Evolutionary conservation across 2,888 invertebrate species (phyloP).

Genomic region (Automeris io): DNA sequence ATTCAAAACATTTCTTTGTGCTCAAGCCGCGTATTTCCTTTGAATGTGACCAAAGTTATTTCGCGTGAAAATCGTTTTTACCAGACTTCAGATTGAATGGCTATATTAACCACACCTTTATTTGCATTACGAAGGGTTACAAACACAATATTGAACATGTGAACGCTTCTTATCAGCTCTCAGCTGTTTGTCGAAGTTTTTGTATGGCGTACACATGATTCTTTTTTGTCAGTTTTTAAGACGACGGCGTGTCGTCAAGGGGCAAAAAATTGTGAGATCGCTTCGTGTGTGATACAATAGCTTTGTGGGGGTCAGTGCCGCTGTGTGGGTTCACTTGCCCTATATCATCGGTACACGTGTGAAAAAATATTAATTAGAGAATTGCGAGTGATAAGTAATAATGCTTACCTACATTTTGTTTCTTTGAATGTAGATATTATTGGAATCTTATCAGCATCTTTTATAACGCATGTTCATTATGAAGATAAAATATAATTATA

Average conservation of each 20-base stretch:
- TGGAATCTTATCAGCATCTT: not conserved
- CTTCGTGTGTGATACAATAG: conserved; percentile 51
- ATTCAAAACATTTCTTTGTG: conserved; percentile 9
- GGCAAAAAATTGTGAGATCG: conserved; percentile 51
- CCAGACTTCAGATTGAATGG: not conserved
- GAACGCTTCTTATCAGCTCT: conserved; percentile 36
- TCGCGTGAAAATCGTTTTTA: not conserved
- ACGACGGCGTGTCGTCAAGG: conserved; percentile 33
- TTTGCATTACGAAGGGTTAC: conserved; percentile 16
- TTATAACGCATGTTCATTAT: not conserved
- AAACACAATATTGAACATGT: conserved; percentile 5
- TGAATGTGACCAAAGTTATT: conserved; percentile 2
- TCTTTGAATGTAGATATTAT: not conserved
- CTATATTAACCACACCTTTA: conserved; percentile 4
- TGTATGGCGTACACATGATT: conserved; percentile 41
- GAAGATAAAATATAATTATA: no score
- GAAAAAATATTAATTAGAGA: not conserved
- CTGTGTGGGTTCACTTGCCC: conserved; percentile 16
- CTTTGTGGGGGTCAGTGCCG: conserved; percentile 50
- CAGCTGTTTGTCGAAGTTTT: conserved; percentile 63
- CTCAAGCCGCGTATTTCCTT: conserved; percentile 1
- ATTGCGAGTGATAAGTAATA: no score
- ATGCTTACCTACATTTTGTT: not conserved
- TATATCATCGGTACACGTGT: conserved; percentile 2
- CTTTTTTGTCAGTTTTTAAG: conserved; percentile 34